Evolutionary conservation across 2,113 vertebrate genomes (phyloP), one percentile per base, ranked within the genome.

Genomic region (Arizona elegans): DNA sequence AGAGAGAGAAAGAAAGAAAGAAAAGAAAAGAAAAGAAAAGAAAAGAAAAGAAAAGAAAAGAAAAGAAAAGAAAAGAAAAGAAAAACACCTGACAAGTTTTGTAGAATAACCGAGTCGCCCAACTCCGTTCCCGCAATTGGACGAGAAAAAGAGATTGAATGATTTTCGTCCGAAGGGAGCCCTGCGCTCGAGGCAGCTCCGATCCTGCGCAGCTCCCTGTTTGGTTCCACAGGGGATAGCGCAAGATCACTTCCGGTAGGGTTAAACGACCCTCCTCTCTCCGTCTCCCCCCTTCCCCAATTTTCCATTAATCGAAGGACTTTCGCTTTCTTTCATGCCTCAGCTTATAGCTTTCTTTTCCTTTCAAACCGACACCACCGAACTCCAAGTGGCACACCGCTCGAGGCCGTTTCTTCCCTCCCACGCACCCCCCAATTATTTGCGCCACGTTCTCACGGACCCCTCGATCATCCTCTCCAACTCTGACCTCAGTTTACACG

Each of bases 21-120:
- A 47, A 47, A 15, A 0, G 1, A 9, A 26, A 10, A 10, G 26
- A 26, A 62, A 9, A 62, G n/a, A n/a, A 47, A 47, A 47, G 47
- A 47, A 47, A 15, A 0, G 1, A n/a, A 47, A 47, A 47, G 47
- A 47, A 47, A 15, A 0, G 1, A n/a, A 47, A 47, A 47, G 47
- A 47, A 47, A 15, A 0, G 1, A n/a, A n/a, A n/a, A n/a, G n/a
- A 15, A 62, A 26, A 62, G 26, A 9, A 26, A 10, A 10, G 26
- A 26, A 62, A 9, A 62, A 10, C 24, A 95, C 93, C 53, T 23
- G 88, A 90, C 29, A 54, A 91, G 90, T 95, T 96, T 94, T 21
- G 94, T 90, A 85, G 81, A 94, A 95, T 54, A 93, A 95, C 91
- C 92, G 96, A 3, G 86, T 92, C 94, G 93, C 94, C 95, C 95